Percentiles rank a stretch among this genome's conserved stretches.
Conservation (phyloP, 1,140 invertebrate species). For the Scaptodrosophila lebanonensis region DNA sequence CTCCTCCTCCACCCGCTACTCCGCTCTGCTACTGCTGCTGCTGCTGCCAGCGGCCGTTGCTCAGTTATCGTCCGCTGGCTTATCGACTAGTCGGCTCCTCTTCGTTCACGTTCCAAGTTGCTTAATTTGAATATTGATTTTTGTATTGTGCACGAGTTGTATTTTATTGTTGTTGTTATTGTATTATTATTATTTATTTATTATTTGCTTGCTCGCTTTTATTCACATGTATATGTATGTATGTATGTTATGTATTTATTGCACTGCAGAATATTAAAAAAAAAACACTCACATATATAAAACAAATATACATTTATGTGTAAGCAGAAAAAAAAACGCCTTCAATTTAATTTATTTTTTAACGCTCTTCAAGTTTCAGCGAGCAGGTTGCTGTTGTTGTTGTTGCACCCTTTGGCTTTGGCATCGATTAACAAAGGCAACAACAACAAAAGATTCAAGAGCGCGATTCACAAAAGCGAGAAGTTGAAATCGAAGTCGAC, state of each 20-base stretch:
- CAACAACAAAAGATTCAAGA: conserved; percentile 10
- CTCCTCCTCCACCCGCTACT: conserved; percentile 7
- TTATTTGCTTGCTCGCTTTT: conserved; percentile 53
- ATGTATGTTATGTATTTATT: too few species aligned
- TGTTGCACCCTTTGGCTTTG: conserved; percentile 28
- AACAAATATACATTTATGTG: too few species aligned
- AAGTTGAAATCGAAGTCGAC: neutral
- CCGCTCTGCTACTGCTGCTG: neutral
- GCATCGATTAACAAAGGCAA: conserved; percentile 28
- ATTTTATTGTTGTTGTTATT: conserved; percentile 25
- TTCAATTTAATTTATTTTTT: conserved; percentile 3
- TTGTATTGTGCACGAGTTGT: conserved; percentile 19
- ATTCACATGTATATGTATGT: too few species aligned
- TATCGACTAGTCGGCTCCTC: conserved; percentile 57
- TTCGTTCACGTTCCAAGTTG: conserved; percentile 30
- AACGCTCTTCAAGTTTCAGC: conserved; percentile 15
- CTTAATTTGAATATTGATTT: conserved; percentile 72
- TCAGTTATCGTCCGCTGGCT: conserved; percentile 48
- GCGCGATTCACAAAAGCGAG: conserved; percentile 15
- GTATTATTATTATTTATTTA: conserved; percentile 45
- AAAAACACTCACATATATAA: too few species aligned
- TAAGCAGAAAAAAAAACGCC: neutral
- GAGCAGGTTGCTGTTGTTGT: conserved; percentile 20
- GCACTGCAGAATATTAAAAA: too few species aligned
- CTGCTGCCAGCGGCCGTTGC: conserved; percentile 4